Base-by-base conservation (phyloP, 2,888 invertebrate species). In the Lasioglossum villosulum region DNA sequence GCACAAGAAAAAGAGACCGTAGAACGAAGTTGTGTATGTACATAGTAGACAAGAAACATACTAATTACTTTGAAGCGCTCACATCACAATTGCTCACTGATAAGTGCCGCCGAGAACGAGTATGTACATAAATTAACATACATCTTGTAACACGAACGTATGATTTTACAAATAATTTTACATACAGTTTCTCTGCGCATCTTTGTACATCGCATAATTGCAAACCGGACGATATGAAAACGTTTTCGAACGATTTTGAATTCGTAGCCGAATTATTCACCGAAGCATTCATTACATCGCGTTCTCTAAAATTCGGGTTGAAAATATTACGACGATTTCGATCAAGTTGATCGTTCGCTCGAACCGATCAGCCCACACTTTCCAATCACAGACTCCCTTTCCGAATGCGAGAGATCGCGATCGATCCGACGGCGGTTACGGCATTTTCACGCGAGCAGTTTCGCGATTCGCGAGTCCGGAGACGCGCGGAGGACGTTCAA, bases 401-500 rank as follows among this genome's bases (percentile, higher is more conserved):
- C 1, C n/a, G 52, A 10, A 52, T 10, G n/a, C 52, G n/a, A 52
- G 52, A 52, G 52, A n/a, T 52, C 52, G 52, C n/a, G 52, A 52
- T 52, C 52, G 52, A n/a, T n/a, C 10, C 6, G 52, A 10, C 52
- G n/a, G 23, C 52, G 52, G n/a, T 52, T 52, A 52, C 52, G n/a
- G 52, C 52, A 59, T 30, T 30, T 66, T 66, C 66, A 19, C 30
- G 19, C 23, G 30, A 34, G 16, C 30, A 10, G 23, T 48, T 52
- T 30, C 10, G 4, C 30, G 45, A 34, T n/a, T 37, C 56, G 27
- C 68, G 52, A 27, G 39, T 10, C 10, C 52, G 52, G 52, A 52
- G 52, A 52, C 52, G 52, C 52, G 52, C 52, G 52, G 52, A 27
- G 27, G 72, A 34, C 66, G 71, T 75, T 82, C 34, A 71, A 63